phyloP scores from a whole-genome alignment of 2,888 invertebrate species.

The Drosophila stalkeri region DNA sequence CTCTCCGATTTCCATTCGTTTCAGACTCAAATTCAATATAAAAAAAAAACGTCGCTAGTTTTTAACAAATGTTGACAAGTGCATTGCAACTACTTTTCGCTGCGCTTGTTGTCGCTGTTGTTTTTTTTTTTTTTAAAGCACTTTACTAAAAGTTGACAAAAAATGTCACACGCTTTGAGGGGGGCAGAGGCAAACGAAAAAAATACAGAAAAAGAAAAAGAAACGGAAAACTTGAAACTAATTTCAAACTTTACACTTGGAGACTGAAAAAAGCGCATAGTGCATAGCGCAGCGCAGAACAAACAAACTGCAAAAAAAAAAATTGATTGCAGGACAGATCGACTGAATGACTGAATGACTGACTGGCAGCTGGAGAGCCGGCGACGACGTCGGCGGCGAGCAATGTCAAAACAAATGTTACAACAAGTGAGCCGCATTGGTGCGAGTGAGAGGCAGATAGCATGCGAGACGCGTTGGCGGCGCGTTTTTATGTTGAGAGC shows the following conservation, averaged over 20 bases:
- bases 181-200: not conserved
- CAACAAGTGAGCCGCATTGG: constrained; percentile 31
- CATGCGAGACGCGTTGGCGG: constrained; percentile 41
- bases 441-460: not conserved
- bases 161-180: constrained; percentile 17
- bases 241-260: constrained; percentile 71
- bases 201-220: constrained; percentile 28
- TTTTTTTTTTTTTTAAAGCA: constrained; percentile 22
- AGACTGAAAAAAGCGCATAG: constrained; percentile 41
- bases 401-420: constrained; percentile 66
- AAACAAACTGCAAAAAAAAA: constrained; percentile 51
- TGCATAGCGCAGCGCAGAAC: constrained; percentile 35
- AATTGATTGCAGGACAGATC: constrained; percentile 51
- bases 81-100: constrained; percentile 30
- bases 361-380: constrained; percentile 36
- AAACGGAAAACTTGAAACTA: constrained; percentile 68
- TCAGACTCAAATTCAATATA: constrained; percentile 3
- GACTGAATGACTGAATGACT: constrained; percentile 28
- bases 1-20: constrained; percentile 1
- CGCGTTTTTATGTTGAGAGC: constrained; percentile 56
- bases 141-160: constrained; percentile 49
- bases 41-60: constrained; percentile 12
- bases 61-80: constrained; percentile 49
- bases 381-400: constrained; percentile 19
- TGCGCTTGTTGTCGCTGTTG: constrained; percentile 10